Conservation (phyloP, 2,888 invertebrate species). For the Ochropacha duplaris region DNA sequence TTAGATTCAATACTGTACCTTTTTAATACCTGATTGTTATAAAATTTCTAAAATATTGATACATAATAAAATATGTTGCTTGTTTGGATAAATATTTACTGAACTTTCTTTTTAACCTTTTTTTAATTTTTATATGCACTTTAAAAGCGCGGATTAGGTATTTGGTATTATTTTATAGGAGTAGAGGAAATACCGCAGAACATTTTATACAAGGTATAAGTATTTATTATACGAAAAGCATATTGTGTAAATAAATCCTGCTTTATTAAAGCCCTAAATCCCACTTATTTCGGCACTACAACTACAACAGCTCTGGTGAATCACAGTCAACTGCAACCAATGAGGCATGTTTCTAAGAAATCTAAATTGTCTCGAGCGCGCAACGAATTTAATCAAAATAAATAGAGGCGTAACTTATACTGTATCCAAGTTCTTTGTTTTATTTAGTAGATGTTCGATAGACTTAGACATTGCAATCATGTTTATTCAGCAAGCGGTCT, state of each 20-base stretch:
- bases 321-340: background rate
- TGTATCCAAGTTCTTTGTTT: conserved; percentile 18
- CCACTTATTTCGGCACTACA: conserved; percentile 2
- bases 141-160: no score
- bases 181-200: background rate
- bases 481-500: conserved; percentile 48
- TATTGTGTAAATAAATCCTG: background rate
- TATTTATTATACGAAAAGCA: background rate
- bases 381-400: conserved; percentile 29
- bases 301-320: background rate
- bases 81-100: no score
- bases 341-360: conserved; percentile 8
- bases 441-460: conserved; percentile 35
- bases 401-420: conserved; percentile 9
- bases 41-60: no score
- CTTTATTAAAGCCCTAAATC: conserved; percentile 3
- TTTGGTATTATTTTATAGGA: background rate
- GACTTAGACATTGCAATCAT: conserved; percentile 40
- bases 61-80: no score
- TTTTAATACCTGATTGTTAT: no score
- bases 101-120: background rate
- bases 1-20: no score
- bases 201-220: background rate
- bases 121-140: background rate
- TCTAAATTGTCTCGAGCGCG: conserved; percentile 20